Conservation (phyloP, 2,113 vertebrate species). For the Bambusicola thoracicus region DNA sequence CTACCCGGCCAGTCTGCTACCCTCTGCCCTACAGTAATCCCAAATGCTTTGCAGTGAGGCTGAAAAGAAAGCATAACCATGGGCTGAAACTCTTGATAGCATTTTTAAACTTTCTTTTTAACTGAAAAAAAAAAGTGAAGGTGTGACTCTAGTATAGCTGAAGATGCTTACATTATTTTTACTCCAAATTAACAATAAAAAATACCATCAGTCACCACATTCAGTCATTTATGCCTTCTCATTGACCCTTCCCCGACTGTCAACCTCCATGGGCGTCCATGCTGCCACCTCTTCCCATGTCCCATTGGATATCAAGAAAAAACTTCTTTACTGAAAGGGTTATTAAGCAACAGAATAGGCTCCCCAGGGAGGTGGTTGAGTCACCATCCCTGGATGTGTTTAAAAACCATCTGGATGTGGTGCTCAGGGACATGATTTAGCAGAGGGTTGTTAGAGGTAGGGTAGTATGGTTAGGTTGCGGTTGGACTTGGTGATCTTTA, state of each 20-base stretch:
- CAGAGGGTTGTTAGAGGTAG: too few relatives aligned
- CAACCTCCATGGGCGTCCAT: not conserved
- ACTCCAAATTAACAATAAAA: not conserved
- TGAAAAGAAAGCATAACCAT: not conserved
- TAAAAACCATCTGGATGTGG: too few relatives aligned
- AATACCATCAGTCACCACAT: not conserved
- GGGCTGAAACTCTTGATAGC: not conserved
- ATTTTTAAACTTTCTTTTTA: conserved; percentile 1
- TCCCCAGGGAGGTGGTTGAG: too few relatives aligned
- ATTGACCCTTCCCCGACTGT: not conserved
- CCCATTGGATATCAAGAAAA: too few relatives aligned
- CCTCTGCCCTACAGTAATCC: not conserved
- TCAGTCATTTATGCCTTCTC: not conserved
- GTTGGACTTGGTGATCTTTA: too few relatives aligned
- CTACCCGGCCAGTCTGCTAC: not conserved
- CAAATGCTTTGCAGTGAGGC: not conserved
- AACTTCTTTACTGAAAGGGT: too few relatives aligned
- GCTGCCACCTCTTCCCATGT: not conserved
- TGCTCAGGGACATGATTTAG: too few relatives aligned
- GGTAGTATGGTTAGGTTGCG: too few relatives aligned
- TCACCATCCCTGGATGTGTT: too few relatives aligned
- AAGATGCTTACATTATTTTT: not conserved
- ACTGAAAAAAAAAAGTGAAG: not conserved
- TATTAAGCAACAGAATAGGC: too few relatives aligned
- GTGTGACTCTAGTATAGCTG: not conserved